These are phyloP conservation scores for Hassar affinis DNA, from an alignment of 2,113 vertebrate genomes.

Conservation along the genomic window DNA sequence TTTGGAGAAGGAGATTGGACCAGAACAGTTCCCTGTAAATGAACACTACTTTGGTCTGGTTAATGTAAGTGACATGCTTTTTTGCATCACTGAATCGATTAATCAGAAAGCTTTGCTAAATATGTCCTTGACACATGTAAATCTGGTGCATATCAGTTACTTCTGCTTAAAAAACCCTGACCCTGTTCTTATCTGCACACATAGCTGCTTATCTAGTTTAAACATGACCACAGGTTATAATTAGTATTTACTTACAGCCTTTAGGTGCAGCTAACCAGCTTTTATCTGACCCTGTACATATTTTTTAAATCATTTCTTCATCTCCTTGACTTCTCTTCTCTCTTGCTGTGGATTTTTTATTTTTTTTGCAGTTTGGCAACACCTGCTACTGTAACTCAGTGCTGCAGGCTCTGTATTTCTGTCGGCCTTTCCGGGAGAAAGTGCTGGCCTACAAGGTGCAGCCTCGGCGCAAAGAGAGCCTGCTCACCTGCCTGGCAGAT, in stretches of 20 bases:
- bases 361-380: slow-evolving; percentile 83
- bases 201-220: background rate
- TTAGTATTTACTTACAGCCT: background rate
- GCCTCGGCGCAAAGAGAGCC: slow-evolving; percentile 85
- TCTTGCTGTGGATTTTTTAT: background rate
- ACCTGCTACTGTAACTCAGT: slow-evolving; percentile 97
- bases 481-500: slow-evolving; percentile 88
- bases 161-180: background rate
- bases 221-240: background rate
- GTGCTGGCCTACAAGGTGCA: slow-evolving; percentile 91
- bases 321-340: background rate
- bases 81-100: background rate
- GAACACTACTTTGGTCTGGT: slow-evolving; percentile 94
- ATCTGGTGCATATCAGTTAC: slow-evolving; percentile 12
- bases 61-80: slow-evolving; percentile 77
- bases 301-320: background rate
- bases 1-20: slow-evolving; percentile 98
- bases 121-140: background rate
- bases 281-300: background rate
- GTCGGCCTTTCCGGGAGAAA: slow-evolving; percentile 90
- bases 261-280: background rate
- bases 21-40: slow-evolving; percentile 92
- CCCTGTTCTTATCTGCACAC: background rate
- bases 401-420: slow-evolving; percentile 92
- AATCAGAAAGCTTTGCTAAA: slow-evolving; percentile 3